These are phyloP conservation scores for Embidobia sp. DNA, from an alignment of 2,888 invertebrate species.

Conservation along the genomic window DNA sequence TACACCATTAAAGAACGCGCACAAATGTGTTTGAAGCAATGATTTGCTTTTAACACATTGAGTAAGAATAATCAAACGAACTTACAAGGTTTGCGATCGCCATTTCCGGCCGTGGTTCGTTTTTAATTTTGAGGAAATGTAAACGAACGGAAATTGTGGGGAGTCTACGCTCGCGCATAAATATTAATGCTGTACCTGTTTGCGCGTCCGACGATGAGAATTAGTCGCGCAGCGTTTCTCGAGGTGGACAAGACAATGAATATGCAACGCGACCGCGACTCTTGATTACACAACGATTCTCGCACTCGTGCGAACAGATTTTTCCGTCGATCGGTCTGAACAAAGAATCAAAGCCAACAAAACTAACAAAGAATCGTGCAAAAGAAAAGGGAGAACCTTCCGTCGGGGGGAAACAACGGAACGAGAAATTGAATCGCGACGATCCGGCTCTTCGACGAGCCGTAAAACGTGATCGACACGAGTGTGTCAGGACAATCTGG, in stretches of 20 bases:
- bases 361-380: too few species aligned
- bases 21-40: too few species aligned
- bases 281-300: too few species aligned
- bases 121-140: too few species aligned
- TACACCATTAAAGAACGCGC: too few species aligned
- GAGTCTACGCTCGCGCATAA: constrained; percentile 18
- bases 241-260: constrained; percentile 18
- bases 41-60: too few species aligned
- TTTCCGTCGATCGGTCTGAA: constrained; percentile 20
- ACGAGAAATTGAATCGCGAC: neutral
- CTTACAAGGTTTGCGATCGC: too few species aligned
- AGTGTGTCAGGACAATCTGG: constrained; percentile 5
- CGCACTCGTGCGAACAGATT: constrained; percentile 8
- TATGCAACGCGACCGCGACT: constrained; percentile 22
- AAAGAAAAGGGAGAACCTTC: neutral
- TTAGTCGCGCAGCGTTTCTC: constrained; percentile 26
- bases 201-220: constrained; percentile 23
- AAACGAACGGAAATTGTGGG: too few species aligned
- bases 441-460: neutral
- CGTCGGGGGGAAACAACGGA: too few species aligned
- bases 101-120: too few species aligned
- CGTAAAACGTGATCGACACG: too few species aligned
- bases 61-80: too few species aligned
- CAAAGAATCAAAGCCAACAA: constrained; percentile 19
- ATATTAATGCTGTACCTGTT: constrained; percentile 38